Conservation (phyloP, 2,888 invertebrate species). For the Sycophila texana region DNA sequence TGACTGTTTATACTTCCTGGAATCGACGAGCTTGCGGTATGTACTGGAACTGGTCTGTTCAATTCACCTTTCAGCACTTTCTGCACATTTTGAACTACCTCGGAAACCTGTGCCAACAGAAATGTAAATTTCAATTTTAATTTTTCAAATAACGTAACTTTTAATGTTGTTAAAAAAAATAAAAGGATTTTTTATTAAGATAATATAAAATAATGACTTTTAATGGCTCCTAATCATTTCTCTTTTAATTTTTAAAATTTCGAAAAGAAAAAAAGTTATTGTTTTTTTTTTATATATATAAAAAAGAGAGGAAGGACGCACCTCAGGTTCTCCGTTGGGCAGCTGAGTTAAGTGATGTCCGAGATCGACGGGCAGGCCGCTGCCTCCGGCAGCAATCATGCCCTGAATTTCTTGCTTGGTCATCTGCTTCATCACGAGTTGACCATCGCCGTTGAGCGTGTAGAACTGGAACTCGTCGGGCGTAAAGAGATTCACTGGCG, state of each 20-base stretch:
- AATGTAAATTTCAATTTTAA: background rate
- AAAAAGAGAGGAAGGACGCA: constrained; percentile 36
- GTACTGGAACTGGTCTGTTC: constrained; percentile 74
- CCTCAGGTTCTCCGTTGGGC: constrained; percentile 66
- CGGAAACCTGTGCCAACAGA: constrained; percentile 79
- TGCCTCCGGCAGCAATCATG: constrained; percentile 88
- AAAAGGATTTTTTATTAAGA: no score
- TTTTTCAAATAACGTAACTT: no score
- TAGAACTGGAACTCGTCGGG: constrained; percentile 92
- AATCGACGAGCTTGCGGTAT: constrained; percentile 68
- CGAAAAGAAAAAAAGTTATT: background rate
- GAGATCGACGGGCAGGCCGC: constrained; percentile 72
- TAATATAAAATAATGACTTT: no score
- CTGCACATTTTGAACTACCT: constrained; percentile 89
- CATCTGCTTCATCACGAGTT: constrained; percentile 89
- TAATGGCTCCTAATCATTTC: no score
- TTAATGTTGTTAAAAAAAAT: no score
- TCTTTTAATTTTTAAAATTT: no score
- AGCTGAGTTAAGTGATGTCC: constrained; percentile 64
- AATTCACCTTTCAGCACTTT: constrained; percentile 89
- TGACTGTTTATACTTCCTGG: constrained; percentile 72
- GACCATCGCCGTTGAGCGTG: constrained; percentile 89
- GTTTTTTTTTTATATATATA: no score
- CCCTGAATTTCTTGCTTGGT: constrained; percentile 90
- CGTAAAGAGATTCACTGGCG: constrained; percentile 86